Conservation (phyloP, 1,140 invertebrate genomes). For the Brachystomella parvula region DNA sequence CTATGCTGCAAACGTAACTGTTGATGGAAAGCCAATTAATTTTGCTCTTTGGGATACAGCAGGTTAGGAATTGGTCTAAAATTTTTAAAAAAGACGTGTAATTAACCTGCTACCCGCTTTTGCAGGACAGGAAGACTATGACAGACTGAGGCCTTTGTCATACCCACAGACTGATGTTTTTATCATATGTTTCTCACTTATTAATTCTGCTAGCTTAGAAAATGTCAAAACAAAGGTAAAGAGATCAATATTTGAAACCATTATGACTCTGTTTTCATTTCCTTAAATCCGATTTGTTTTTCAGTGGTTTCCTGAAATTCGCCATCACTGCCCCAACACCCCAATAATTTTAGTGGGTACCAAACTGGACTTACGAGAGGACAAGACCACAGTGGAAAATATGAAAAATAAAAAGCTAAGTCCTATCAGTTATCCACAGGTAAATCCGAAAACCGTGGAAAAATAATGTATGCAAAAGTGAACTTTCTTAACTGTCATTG, state of each 20-base stretch:
- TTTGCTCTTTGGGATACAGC: conserved; percentile 86
- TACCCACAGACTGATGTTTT: conserved; percentile 99
- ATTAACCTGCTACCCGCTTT: conserved; percentile 7
- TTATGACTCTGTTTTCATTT: not conserved
- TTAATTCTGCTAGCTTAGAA: conserved; percentile 98
- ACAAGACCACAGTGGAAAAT: conserved; percentile 96
- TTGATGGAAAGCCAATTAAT: conserved; percentile 95
- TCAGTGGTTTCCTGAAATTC: conserved; percentile 43
- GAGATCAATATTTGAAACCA: not conserved
- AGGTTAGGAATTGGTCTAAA: not conserved
- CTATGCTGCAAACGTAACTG: conserved; percentile 98
- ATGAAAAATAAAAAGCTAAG: conserved; percentile 93
- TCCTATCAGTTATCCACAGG: conserved; percentile 96
- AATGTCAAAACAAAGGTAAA: conserved; percentile 92
- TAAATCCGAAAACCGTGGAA: too few relatives aligned
- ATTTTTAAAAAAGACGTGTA: not conserved
- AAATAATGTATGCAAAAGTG: too few relatives aligned
- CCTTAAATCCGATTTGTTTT: conserved; percentile 40
- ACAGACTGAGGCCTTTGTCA: conserved; percentile 83
- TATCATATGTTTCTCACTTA: conserved; percentile 95
- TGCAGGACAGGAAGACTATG: conserved; percentile 79
- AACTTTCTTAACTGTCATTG: too few relatives aligned
- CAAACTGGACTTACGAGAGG: conserved; percentile 90
- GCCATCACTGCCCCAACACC: conserved; percentile 72
- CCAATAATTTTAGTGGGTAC: conserved; percentile 84